These are phyloP conservation scores for Acomys russatus DNA, from an alignment of 2,797 vertebrate species.

Conservation along the genomic window DNA sequence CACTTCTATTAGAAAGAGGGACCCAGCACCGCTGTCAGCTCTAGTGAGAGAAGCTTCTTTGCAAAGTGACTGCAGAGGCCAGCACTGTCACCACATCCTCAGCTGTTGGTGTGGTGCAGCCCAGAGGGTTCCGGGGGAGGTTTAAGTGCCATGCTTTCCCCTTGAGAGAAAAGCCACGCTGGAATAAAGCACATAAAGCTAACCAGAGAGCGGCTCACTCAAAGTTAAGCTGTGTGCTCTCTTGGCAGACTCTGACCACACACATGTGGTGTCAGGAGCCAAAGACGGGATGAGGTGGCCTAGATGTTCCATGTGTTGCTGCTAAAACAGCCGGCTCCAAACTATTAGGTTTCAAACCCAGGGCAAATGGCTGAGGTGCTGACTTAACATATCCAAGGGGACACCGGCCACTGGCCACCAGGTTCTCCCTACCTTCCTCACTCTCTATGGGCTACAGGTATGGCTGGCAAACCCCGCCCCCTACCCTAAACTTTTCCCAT, in stretches of 20 bases:
- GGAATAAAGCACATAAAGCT: neutral
- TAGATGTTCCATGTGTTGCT: neutral
- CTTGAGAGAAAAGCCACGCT: conserved; percentile 17
- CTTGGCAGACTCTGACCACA: neutral
- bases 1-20: neutral
- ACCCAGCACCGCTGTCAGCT: neutral
- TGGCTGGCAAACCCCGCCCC: neutral
- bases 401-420: neutral
- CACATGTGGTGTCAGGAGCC: neutral
- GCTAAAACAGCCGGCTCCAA: neutral
- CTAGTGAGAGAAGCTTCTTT: neutral
- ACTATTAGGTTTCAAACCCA: neutral
- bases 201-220: neutral
- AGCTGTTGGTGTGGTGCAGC: neutral
- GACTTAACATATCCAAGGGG: neutral
- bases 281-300: neutral
- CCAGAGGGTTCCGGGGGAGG: neutral
- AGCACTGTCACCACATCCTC: conserved; percentile 33
- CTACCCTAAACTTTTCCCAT: neutral
- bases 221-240: neutral
- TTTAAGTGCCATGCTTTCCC: neutral
- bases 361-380: neutral
- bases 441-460: neutral
- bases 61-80: neutral
- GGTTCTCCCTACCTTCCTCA: neutral